Base-by-base conservation (phyloP, 2,888 invertebrate genomes). In the Drosophila pseudotakahashii region DNA sequence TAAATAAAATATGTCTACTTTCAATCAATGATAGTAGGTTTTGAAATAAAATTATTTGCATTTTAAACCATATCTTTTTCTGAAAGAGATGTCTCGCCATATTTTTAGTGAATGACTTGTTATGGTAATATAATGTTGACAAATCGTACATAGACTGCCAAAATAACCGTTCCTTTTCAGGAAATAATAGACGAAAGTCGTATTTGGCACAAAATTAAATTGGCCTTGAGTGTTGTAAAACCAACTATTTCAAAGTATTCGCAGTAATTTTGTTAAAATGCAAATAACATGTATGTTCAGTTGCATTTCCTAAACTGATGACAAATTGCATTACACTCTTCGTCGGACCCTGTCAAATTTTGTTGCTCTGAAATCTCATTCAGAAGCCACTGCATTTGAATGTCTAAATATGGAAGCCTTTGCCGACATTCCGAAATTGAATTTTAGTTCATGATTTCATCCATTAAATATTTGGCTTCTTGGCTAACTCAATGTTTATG, bases 391-490 rank as follows among this genome's bases (percentile, higher is more conserved):
- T 42, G 45, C 14, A 37, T 47, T 45, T 51, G 32, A 13, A 26
- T 19, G 34, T 19, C 7, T 53, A 50, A 54, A 44, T 52, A 30
- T 14, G 14, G 9, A 34, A 36, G 26, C 55, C 44, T 41, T 48
- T 34, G 47, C 16, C 36, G 48, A 26, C 62, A 61, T 63, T 60
- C 53, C 32, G 51, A 68, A 78, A 85, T 70, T 75, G 16, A 77
- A 78, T 85, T 82, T 80, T 61, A 34, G 55, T 54, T 53, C 37
- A 78, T 80, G 83, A 82, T 70, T 77, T 82, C 73, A 67, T 61
- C 44, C 23, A 53, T 71, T 69, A 42, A 52, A 53, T 64, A 74
- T 76, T 69, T 73, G 62, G 57, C 44, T 64, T 52, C 54, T 54
- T 47, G 75, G 58, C 37, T 63, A 55, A 63, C 41, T 51, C 48